Evolutionary conservation across 2,888 invertebrate genomes (phyloP), one percentile per base, ranked within the genome.

Genomic region (Osmoderma eremita): DNA sequence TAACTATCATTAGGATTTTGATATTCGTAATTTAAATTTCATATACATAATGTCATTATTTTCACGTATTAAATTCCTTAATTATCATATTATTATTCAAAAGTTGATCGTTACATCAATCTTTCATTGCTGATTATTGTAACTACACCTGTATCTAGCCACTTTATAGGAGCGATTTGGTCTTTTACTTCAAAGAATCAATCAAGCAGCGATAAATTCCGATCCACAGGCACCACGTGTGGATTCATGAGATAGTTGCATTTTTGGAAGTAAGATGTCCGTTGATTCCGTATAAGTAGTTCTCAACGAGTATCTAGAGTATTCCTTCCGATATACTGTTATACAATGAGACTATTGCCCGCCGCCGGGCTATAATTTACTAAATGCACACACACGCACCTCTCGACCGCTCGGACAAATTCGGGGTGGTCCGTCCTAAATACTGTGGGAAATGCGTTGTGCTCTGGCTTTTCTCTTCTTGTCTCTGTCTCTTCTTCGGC

Each of bases 361-460:
- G 70, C 73, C 73, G 70, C 67, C 54, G 71, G 73, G 71, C 70
- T 71, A 72, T 73, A 74, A 74, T 73, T 74, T 73, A 71, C 70
- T 72, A 73, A 74, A 70, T 73, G 72, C 72, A 73, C 71, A 72
- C 71, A 66, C 45, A 39, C 41, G 24, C 63, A 38, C 6, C 51
- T 24, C 13, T 24, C 38, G 50, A 49, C 20, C 30, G 30, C 30
- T n/a, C 63, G 51, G 22, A 62, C 51, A 71, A 30, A 69, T 70
- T 68, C 72, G 70, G 74, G 74, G 74, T 74, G 74, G 74, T 71
- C 73, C 68, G 72, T 66, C 70, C 67, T 69, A 72, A 73, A 72
- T 71, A 73, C 74, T 74, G 74, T 74, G 73, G 73, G 74, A 73
- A 74, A 71, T 63, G 24, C 38, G 50, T 20, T 22, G 18, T 39